Evolutionary conservation across 2,888 invertebrate species (phyloP).

Genomic region (Callyntrura guangdongensis): DNA sequence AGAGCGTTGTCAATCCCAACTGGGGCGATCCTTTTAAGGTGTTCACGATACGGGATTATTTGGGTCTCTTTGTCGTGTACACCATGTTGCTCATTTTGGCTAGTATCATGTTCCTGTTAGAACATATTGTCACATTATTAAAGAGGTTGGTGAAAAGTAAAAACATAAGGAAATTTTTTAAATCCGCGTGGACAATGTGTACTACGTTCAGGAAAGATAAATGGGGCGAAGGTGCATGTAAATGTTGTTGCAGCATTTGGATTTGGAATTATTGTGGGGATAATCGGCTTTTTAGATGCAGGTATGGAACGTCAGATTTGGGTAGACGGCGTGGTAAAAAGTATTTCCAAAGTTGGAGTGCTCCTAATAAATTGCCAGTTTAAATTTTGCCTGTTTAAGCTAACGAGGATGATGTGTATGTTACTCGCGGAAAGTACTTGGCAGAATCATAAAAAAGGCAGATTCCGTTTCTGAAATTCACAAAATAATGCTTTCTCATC

Average conservation of each 20-base stretch:
- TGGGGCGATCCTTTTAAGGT: constrained; percentile 74
- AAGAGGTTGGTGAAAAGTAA: constrained; percentile 6
- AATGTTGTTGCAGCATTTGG: not conserved
- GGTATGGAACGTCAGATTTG: not conserved
- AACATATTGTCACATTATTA: constrained; percentile 49
- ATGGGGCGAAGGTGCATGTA: not conserved
- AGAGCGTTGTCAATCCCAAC: constrained; percentile 57
- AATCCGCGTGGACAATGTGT: not conserved
- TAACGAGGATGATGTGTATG: too few species aligned
- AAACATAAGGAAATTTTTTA: not conserved
- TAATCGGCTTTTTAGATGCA: not conserved
- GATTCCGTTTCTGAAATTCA: not conserved
- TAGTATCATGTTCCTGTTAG: constrained; percentile 73
- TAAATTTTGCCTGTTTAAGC: too few species aligned
- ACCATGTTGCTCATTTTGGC: constrained; percentile 76
- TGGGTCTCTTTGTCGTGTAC: constrained; percentile 80
- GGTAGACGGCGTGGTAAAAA: constrained; percentile 19
- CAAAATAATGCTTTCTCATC: too few species aligned
- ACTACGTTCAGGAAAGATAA: not conserved
- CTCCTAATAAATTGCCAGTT: constrained; percentile 5
- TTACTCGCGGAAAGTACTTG: too few species aligned
- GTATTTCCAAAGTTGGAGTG: constrained; percentile 45
- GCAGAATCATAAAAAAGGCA: not conserved
- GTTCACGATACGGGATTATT: constrained; percentile 82
- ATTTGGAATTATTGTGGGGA: too few species aligned